Evolutionary conservation across 37 sponge, comb jelly and placozoan species (phyloP).

Genomic region (Dysidea cf. avara): DNA sequence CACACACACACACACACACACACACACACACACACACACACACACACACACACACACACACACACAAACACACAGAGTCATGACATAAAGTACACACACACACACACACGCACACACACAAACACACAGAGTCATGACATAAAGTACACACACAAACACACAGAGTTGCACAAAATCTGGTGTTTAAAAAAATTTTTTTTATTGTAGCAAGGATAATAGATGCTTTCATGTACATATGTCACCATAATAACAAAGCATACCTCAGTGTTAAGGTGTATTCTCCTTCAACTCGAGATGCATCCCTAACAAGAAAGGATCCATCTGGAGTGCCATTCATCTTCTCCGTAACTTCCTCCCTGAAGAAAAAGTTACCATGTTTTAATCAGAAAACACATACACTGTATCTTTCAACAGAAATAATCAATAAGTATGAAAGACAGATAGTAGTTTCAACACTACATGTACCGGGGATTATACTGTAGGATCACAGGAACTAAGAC

Average conservation of each 20-base stretch:
- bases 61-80: slow-evolving; percentile 24
- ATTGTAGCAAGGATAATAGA: too few species aligned
- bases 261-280: slow-evolving; percentile 92
- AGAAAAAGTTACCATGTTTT: slow-evolving; percentile 1
- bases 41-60: slow-evolving; percentile 32
- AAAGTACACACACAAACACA: too few species aligned
- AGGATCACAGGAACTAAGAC: too few species aligned
- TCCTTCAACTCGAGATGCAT: slow-evolving; percentile 75
- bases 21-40: slow-evolving; percentile 32
- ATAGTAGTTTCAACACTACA: too few species aligned
- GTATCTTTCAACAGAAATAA: too few species aligned
- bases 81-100: neutral
- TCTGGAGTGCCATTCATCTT: slow-evolving; percentile 83
- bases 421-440: too few species aligned
- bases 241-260: slow-evolving; percentile 17
- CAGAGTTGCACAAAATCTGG: too few species aligned
- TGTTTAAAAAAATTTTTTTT: too few species aligned
- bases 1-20: slow-evolving; percentile 33
- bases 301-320: slow-evolving; percentile 93
- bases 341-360: slow-evolving; percentile 86
- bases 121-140: slow-evolving; percentile 21
- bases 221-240: too few species aligned
- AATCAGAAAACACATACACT: too few species aligned
- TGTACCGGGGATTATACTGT: too few species aligned
- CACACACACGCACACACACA: slow-evolving; percentile 6